A percentile compares a stretch with the other conserved stretches of the same genome.
phyloP scores from a whole-genome alignment of 2,797 vertebrate species.

The Peromyscus nudipes region DNA sequence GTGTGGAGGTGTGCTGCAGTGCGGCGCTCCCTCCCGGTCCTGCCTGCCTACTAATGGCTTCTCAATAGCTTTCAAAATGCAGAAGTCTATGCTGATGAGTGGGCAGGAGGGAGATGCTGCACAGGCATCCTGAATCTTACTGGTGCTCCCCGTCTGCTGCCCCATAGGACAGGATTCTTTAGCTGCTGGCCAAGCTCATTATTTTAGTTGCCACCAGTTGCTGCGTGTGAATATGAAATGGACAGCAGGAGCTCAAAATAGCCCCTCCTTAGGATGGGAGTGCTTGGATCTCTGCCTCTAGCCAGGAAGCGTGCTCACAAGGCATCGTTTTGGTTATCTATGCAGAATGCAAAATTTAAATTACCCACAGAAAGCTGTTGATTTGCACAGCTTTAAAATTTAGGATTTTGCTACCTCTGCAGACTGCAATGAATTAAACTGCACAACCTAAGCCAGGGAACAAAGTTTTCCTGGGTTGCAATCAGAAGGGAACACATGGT shows the following conservation, averaged over 20 bases:
- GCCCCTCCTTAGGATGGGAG: constrained; percentile 77
- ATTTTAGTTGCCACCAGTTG: constrained; percentile 90
- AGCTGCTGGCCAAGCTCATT: constrained; percentile 76
- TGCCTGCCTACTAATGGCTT: constrained; percentile 89
- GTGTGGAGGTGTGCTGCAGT: constrained; percentile 90
- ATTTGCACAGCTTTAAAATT: constrained; percentile 66
- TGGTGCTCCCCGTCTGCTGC: constrained; percentile 10
- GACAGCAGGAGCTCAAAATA: constrained; percentile 86
- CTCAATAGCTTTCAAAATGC: constrained; percentile 87
- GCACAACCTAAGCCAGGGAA: constrained; percentile 48
- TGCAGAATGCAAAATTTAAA: constrained; percentile 73
- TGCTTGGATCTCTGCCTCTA: constrained; percentile 73
- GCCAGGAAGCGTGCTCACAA: constrained; percentile 74
- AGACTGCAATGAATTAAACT: constrained; percentile 69
- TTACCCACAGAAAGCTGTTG: constrained; percentile 62
- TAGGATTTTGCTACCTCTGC: constrained; percentile 70
- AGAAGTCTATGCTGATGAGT: constrained; percentile 87
- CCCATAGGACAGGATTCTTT: constrained; percentile 80
- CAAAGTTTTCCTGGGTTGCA: constrained; percentile 49
- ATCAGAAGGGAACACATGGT: constrained; percentile 67
- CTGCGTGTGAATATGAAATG: constrained; percentile 85
- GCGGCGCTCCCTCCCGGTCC: constrained; percentile 87
- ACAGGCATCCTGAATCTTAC: constrained; percentile 76
- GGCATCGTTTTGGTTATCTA: constrained; percentile 62
- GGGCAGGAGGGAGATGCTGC: constrained; percentile 82